Percentiles rank a stretch among this genome's conserved stretches.
Conservation (phyloP, 2,797 vertebrate species). For the Esox masquinongy region DNA sequence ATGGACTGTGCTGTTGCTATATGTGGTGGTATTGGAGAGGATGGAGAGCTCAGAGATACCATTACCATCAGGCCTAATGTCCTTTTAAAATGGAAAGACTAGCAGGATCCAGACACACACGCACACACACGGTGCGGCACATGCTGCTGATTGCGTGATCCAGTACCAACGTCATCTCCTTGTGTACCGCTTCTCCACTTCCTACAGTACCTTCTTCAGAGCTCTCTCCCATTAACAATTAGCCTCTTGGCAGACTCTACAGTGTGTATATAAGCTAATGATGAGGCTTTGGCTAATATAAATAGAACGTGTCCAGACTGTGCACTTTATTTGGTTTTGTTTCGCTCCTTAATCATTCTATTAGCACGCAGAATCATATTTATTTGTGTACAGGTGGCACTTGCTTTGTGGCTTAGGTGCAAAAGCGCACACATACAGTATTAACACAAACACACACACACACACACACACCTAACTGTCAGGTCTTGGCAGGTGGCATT, state of each 20-base stretch:
- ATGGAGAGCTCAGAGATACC: slow-evolving; percentile 68
- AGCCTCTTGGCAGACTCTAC: slow-evolving; percentile 34
- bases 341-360: slow-evolving; percentile 19
- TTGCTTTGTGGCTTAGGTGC: background rate
- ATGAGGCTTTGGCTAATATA: background rate
- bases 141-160: slow-evolving; percentile 47
- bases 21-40: slow-evolving; percentile 51
- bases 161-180: slow-evolving; percentile 43
- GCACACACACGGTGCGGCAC: slow-evolving; percentile 27
- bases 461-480: background rate
- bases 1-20: slow-evolving; percentile 62
- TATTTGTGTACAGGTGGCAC: slow-evolving; percentile 11
- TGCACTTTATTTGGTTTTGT: slow-evolving; percentile 2
- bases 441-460: slow-evolving; percentile 4
- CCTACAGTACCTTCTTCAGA: slow-evolving; percentile 27
- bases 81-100: slow-evolving; percentile 77
- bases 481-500: too few species aligned
- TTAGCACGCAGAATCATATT: slow-evolving; percentile 12
- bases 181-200: slow-evolving; percentile 10
- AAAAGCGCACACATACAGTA: background rate
- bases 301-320: background rate
- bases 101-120: slow-evolving; percentile 55
- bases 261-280: slow-evolving; percentile 3
- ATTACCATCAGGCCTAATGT: slow-evolving; percentile 77
- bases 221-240: slow-evolving; percentile 32